Evolutionary conservation across 2,113 vertebrate genomes (phyloP), one percentile per base, ranked within the genome.

Genomic region (Typhlomys cinereus): DNA sequence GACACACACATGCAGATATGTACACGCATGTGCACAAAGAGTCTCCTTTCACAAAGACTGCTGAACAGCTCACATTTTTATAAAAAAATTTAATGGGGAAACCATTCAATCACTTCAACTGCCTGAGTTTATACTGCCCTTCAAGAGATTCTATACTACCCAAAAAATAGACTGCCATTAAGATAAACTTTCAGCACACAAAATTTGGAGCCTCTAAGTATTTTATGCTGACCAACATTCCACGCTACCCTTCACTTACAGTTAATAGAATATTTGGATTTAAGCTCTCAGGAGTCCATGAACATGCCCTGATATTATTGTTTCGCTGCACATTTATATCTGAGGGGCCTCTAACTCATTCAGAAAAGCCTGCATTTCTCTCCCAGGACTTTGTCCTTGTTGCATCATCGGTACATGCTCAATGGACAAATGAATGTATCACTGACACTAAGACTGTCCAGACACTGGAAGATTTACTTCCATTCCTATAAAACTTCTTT

Each of bases 401-500:
- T 7, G 27, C 1, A 23, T 17, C 31, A 31, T n/a, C 17, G 14
- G 66, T 44, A 48, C 87, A 66, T 50, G 34, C 64, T 85, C 85
- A 92, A 44, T 62, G 41, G 91, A 69, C 88, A 41, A 95, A 69
- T 88, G 48, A 64, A 86, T 46, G 15, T 4, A 25, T 57, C 79
- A 84, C 41, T 73, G 14, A 88, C 34, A 64, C 17, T 9, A 10
- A 82, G 5, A 15, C 0, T 57, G n/a, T 64, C 82, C 83, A 48
- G 29, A 62, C 23, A 82, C 66, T 62, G n/a, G 83, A 88, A 93
- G 71, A 54, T 25, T 87, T 36, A 78, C 54, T 71, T 89, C n/a
- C 10, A 36, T 1, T 15, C 59, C 52, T 39, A 59, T 73, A 87
- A 91, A 84, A 59, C 31, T 18, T 86, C 29, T 48, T 85, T 64